Percentiles rank a stretch among this genome's conserved stretches.
Conservation (phyloP, 1,140 invertebrate species). For the Drosophila tsacasi region DNA sequence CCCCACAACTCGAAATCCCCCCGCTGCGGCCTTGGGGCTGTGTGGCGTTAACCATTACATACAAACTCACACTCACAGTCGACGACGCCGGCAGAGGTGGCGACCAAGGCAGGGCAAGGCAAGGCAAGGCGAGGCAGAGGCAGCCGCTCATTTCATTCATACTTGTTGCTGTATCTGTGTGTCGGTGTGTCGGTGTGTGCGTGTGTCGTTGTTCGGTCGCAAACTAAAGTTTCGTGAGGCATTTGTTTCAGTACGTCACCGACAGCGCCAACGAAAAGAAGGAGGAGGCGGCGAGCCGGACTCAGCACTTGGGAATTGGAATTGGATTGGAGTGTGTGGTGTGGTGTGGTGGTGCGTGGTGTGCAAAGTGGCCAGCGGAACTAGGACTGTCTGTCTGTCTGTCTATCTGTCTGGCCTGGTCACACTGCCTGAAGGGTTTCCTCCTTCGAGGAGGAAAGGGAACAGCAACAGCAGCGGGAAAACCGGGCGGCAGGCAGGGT, state of each 20-base stretch:
- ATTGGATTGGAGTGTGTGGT: slow-evolving; percentile 11
- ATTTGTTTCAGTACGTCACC: slow-evolving; percentile 81
- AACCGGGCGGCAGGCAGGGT: background rate
- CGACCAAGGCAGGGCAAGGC: slow-evolving; percentile 6
- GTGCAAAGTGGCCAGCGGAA: slow-evolving; percentile 16
- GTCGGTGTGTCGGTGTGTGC: slow-evolving; percentile 13
- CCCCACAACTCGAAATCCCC: slow-evolving; percentile 5
- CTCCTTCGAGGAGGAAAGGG: background rate
- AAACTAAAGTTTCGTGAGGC: slow-evolving; percentile 73
- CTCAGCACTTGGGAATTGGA: slow-evolving; percentile 42
- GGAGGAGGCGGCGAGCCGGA: slow-evolving; percentile 75
- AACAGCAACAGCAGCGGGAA: background rate
- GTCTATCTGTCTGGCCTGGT: slow-evolving; percentile 47
- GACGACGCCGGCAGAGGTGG: slow-evolving; percentile 25
- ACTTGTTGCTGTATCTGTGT: slow-evolving; percentile 58
- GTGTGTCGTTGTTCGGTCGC: slow-evolving; percentile 56
- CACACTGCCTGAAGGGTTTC: slow-evolving; percentile 26
- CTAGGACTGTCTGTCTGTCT: slow-evolving; percentile 33
- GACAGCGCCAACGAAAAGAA: slow-evolving; percentile 80
- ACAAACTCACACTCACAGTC: slow-evolving; percentile 74
- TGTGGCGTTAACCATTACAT: slow-evolving; percentile 81
- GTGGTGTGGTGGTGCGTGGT: background rate
- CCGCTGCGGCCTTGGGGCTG: slow-evolving; percentile 26
- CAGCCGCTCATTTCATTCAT: slow-evolving; percentile 68
- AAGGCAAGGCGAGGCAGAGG: slow-evolving; percentile 16